Percentiles rank a stretch among this genome's conserved stretches.
These are phyloP conservation scores for Decapterus maruadsi DNA, from an alignment of 2,797 vertebrate genomes.

Conservation along the genomic window DNA sequence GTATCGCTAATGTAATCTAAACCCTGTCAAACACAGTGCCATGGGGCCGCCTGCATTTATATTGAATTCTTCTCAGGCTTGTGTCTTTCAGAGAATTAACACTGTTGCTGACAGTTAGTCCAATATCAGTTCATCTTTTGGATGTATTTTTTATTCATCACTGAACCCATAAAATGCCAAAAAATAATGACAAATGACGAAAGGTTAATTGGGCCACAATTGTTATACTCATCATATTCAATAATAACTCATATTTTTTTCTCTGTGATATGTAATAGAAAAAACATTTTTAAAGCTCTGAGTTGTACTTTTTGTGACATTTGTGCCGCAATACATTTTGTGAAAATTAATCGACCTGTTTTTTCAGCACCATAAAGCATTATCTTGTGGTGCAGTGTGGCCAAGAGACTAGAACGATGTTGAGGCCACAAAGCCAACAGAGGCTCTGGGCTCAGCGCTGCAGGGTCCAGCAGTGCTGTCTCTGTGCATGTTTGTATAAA, in stretches of 20 bases:
- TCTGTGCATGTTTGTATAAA: constrained; percentile 59
- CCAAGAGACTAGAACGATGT: constrained; percentile 20
- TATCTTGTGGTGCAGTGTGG: constrained; percentile 20
- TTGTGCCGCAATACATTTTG: too few species aligned
- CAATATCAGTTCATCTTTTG: not conserved
- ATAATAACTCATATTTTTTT: not conserved
- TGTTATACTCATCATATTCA: not conserved
- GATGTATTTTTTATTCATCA: not conserved
- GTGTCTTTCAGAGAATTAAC: constrained; percentile 15
- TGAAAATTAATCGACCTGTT: not conserved
- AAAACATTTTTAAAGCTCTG: not conserved
- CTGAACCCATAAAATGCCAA: not conserved
- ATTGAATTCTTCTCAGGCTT: constrained; percentile 32
- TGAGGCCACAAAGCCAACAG: constrained; percentile 40
- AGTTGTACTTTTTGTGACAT: not conserved
- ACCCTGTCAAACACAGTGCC: constrained; percentile 49
- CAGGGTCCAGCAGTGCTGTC: constrained; percentile 44
- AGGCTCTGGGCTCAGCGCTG: constrained; percentile 38
- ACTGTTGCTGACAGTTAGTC: not conserved
- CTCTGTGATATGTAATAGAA: not conserved
- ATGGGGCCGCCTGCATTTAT: constrained; percentile 25
- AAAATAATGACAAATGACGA: not conserved
- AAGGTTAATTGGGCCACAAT: not conserved
- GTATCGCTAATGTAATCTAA: constrained; percentile 51
- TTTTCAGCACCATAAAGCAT: constrained; percentile 11